A percentile compares a stretch with the other conserved stretches of the same genome.
These are phyloP conservation scores for Schizaphis graminum DNA, from an alignment of 2,888 invertebrate species.

Conservation along the genomic window DNA sequence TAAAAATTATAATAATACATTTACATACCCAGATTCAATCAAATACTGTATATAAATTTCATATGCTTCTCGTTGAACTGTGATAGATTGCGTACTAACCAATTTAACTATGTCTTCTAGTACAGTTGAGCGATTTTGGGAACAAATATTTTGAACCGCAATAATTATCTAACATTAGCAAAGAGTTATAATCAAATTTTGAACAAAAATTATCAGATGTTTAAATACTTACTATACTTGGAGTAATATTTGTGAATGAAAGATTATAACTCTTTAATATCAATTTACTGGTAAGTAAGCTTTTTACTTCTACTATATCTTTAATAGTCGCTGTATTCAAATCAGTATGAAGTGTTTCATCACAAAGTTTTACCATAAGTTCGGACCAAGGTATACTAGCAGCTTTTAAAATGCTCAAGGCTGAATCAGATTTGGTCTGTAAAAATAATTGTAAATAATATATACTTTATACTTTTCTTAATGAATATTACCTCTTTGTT, in stretches of 20 bases:
- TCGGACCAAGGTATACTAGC: conserved; percentile 72
- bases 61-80: conserved; percentile 64
- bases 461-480: not conserved
- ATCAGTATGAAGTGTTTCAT: conserved; percentile 69
- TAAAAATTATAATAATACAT: conserved; percentile 12
- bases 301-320: conserved; percentile 68
- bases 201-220: not conserved
- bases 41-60: conserved; percentile 67
- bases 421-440: conserved; percentile 70
- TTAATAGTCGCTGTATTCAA: conserved; percentile 50
- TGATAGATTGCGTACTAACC: conserved; percentile 46
- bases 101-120: conserved; percentile 54
- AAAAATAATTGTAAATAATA: conserved; percentile 63
- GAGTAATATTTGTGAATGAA: conserved; percentile 69
- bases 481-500: conserved; percentile 49
- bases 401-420: conserved; percentile 70
- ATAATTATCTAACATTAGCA: conserved; percentile 33
- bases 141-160: conserved; percentile 64
- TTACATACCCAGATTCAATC: conserved; percentile 67
- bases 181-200: not conserved
- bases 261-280: conserved; percentile 73
- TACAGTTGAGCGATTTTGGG: conserved; percentile 46
- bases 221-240: conserved; percentile 62
- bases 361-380: conserved; percentile 70
- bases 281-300: conserved; percentile 71